phyloP scores from a whole-genome alignment of 2,888 invertebrate species.

The Lithophane semibrunnea region DNA sequence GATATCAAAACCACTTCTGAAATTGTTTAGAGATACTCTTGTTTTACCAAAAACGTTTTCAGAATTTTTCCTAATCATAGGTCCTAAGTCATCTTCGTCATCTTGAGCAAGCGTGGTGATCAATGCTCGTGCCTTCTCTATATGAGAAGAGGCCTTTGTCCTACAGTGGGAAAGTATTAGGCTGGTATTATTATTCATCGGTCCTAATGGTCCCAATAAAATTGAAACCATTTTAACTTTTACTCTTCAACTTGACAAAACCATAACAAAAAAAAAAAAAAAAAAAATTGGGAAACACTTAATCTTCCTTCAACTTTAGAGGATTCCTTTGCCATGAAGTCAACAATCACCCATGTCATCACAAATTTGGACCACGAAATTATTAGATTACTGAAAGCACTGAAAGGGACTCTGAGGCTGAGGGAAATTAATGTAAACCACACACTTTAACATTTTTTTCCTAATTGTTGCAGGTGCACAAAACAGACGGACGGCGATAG shows the following conservation, averaged over 20 bases:
- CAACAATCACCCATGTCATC: not conserved
- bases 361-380: not conserved
- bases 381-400: not conserved
- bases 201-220: not conserved
- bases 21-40: not conserved
- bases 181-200: no score
- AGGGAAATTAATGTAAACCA: not conserved
- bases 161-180: no score
- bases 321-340: not conserved
- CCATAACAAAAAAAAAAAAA: not conserved
- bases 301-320: not conserved
- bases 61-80: not conserved
- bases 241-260: not conserved
- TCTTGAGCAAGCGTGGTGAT: no score
- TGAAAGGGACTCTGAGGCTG: not conserved
- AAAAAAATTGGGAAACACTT: not conserved
- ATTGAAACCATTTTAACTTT: not conserved
- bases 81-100: no score
- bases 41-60: not conserved
- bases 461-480: constrained; percentile 93
- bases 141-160: no score
- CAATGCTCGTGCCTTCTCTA: no score
- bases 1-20: constrained; percentile 1
- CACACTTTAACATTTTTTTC: constrained; percentile 30
- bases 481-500: constrained; percentile 93